Percentiles rank a stretch among this genome's conserved stretches.
phyloP scores from a whole-genome alignment of 2,888 invertebrate genomes.

The Phorcus lineatus region DNA sequence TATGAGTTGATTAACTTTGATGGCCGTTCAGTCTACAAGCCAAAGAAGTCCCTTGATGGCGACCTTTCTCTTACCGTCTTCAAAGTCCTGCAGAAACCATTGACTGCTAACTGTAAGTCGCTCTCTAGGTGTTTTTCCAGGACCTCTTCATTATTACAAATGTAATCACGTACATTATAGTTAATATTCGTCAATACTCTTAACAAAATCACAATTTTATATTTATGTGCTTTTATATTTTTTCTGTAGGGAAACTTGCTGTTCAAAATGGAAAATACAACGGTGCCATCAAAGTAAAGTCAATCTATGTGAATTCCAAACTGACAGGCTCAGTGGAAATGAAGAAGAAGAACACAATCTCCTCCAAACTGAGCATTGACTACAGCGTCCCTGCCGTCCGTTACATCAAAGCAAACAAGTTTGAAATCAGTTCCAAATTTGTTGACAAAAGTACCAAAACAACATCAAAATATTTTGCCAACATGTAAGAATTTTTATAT shows the following conservation, averaged over 20 bases:
- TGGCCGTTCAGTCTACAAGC: constrained; percentile 42
- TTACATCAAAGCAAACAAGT: neutral
- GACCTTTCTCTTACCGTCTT: constrained; percentile 40
- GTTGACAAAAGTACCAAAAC: constrained; percentile 4
- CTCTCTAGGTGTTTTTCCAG: neutral
- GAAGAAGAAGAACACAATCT: constrained; percentile 2
- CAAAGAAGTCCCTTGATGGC: constrained; percentile 44
- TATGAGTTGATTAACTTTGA: constrained; percentile 46
- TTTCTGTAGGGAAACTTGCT: neutral
- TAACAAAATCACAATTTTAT: too few relatives aligned
- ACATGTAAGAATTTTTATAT: too few relatives aligned
- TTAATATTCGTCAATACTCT: too few relatives aligned
- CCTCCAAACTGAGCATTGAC: neutral
- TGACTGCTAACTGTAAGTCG: constrained; percentile 49
- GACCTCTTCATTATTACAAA: neutral
- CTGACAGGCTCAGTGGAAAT: neutral
- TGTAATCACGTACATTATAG: neutral
- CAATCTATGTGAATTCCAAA: neutral
- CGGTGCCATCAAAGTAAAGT: neutral
- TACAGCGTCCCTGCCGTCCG: neutral
- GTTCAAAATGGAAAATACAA: neutral
- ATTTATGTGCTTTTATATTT: too few relatives aligned
- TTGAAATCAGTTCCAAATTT: constrained; percentile 18
- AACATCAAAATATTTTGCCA: neutral
- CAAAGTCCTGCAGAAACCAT: constrained; percentile 45